Base-by-base conservation (phyloP, 2,888 invertebrate species). In the Cantharis rustica region DNA sequence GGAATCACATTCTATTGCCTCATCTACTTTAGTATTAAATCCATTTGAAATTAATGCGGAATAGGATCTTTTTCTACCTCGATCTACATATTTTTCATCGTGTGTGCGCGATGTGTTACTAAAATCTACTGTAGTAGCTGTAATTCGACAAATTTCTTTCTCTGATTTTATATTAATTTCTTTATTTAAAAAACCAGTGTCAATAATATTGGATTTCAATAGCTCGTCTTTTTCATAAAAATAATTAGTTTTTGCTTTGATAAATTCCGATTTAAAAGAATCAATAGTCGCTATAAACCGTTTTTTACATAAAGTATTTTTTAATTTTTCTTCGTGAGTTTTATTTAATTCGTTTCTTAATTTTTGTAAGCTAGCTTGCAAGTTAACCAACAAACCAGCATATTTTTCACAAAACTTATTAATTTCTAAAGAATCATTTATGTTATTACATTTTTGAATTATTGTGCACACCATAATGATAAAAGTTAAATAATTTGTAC, bases 391-490 rank as follows among this genome's bases (percentile, higher is more conserved):
- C 23, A 83, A 81, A 70, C 84, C 82, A 16, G 78, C 81, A 73
- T 82, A 82, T 2, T 72, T 76, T 26, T 69, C 69, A 27, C 74
- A 73, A 61, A 61, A 77, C 88, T 86, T 84, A 88, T 83, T 83
- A 86, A 88, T 31, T 87, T 88, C 86, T 13, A 79, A 74, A 47
- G 77, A 75, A 66, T 90, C 90, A 0, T 89, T 87, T 72, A 89
- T 89, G 82, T 89, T 89, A 1, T 91, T 91, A 78, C 90, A 47
- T 47, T n/a, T 91, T 80, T 92, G 92, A 79, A 92, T 89, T 73
- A 92, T 91, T 76, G 91, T 92, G 83, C 92, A 91, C 64, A 92
- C 92, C 87, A 92, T 90, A 86, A 88, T 90, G 83, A 92, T 92
- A 66, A 92, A 85, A 86, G 91, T 85, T 88, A 88, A 87, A 88